Evolutionary conservation across 2,797 vertebrate species (phyloP), one percentile per base, ranked within the genome.

Genomic region (Pangasius larnaudii): DNA sequence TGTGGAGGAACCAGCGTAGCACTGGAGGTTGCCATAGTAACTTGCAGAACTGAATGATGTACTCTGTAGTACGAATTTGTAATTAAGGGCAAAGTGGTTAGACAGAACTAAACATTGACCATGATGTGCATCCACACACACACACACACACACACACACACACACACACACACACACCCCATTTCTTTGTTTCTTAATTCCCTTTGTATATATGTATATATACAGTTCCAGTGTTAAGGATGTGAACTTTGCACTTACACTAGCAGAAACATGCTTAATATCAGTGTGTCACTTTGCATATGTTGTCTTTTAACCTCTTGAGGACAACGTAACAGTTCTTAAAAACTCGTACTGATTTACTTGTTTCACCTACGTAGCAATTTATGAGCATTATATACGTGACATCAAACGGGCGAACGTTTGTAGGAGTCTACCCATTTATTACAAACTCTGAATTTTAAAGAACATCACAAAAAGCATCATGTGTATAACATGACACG

Each of bases 11-110:
- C 82, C 82, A 36, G 87, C 72, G 30, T 49, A 42, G 74, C 59
- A 85, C n/a, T 13, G 53, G 30, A 5, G 56, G 90, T 90, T 86
- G 79, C 80, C 89, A 87, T 85, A 59, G 84, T n/a, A 85, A 85
- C 69, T 59, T 74, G 69, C 11, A 0, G 53, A 46, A 49, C 39
- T 19, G 16, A 83, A 27, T 46, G 2, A 16, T 61, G 79, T 36
- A 78, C 3, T 18, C 19, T 58, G 33, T 63, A 82, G 59, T 46
- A n/a, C 3, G 39, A 18, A n/a, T 63, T 63, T 46, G 7, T 27
- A 63, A n/a, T 42, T 14, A 61, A 61, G 13, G 27, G 11, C 53
- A 49, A 58, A 30, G 49, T 53, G 51, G 10, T 75, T 72, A 14
- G 14, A 49, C 6, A 1, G 69, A 39, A 51, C 27, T 53, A 22